Evolutionary conservation across 2,797 vertebrate species (phyloP).

Genomic region (Carapus acus): DNA sequence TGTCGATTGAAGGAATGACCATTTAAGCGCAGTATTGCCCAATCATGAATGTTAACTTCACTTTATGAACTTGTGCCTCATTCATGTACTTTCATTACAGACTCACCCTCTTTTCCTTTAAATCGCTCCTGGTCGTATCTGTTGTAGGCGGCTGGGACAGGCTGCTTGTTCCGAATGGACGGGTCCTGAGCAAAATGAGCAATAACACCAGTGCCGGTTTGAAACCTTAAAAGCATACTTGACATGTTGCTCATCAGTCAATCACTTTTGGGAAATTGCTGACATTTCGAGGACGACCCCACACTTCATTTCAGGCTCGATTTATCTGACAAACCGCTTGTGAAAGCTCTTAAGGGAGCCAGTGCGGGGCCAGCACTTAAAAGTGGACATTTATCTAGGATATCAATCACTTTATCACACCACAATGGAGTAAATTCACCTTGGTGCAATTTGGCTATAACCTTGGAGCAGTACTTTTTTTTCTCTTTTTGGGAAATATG

Average conservation of each 20-base stretch:
- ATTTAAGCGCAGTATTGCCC: too few species aligned
- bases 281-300: neutral
- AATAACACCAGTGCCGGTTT: neutral
- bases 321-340: constrained; percentile 12
- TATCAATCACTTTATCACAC: neutral
- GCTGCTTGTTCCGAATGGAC: constrained; percentile 90
- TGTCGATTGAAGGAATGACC: too few species aligned
- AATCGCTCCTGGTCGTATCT: constrained; percentile 98
- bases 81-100: too few species aligned
- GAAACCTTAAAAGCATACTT: too few species aligned
- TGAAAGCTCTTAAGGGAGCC: neutral
- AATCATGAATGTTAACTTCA: too few species aligned
- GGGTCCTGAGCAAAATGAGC: constrained; percentile 76
- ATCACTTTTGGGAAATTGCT: constrained; percentile 13
- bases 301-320: constrained; percentile 32
- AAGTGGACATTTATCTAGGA: neutral
- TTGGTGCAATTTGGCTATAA: too few species aligned
- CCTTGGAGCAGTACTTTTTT: too few species aligned
- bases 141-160: constrained; percentile 94
- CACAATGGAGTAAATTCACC: neutral
- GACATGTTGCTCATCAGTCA: too few species aligned
- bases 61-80: too few species aligned
- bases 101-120: constrained; percentile 96
- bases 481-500: too few species aligned
- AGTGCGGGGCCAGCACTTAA: neutral